Conservation (phyloP, 2,888 invertebrate species). For the Clitarchus hookeri region DNA sequence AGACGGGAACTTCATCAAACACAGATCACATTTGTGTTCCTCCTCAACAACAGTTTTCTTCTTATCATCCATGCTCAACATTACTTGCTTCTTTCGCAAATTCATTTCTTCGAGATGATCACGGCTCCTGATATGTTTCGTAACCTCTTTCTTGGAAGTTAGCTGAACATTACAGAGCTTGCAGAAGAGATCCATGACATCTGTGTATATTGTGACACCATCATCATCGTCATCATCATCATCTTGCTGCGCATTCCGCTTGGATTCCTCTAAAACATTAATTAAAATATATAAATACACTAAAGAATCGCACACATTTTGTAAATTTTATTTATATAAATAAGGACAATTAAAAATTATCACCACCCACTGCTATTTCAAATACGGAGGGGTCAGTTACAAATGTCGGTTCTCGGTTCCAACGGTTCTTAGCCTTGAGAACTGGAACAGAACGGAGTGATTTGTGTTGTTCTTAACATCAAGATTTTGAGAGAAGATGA, state of each 20-base stretch:
- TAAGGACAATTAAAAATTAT: too few species aligned
- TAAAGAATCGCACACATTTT: too few species aligned
- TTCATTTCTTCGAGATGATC: neutral
- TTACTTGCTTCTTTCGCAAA: constrained; percentile 1
- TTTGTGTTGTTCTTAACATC: too few species aligned
- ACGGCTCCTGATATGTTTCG: neutral
- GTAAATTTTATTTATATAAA: too few species aligned
- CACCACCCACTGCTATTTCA: too few species aligned
- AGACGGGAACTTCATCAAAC: neutral
- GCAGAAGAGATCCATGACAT: neutral
- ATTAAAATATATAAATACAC: neutral
- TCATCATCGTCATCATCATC: neutral
- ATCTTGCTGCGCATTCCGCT: neutral
- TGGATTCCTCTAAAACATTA: neutral
- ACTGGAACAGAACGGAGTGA: too few species aligned
- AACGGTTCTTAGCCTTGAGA: too few species aligned
- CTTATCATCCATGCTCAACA: neutral
- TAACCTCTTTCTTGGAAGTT: constrained; percentile 1
- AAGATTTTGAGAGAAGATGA: too few species aligned
- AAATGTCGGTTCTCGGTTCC: too few species aligned
- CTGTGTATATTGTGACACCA: neutral
- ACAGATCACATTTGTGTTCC: constrained; percentile 6
- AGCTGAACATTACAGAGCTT: neutral
- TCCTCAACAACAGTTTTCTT: neutral
- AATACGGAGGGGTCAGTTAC: too few species aligned